Evolutionary conservation across 2,113 vertebrate species (phyloP).

Genomic region (Ia io): DNA sequence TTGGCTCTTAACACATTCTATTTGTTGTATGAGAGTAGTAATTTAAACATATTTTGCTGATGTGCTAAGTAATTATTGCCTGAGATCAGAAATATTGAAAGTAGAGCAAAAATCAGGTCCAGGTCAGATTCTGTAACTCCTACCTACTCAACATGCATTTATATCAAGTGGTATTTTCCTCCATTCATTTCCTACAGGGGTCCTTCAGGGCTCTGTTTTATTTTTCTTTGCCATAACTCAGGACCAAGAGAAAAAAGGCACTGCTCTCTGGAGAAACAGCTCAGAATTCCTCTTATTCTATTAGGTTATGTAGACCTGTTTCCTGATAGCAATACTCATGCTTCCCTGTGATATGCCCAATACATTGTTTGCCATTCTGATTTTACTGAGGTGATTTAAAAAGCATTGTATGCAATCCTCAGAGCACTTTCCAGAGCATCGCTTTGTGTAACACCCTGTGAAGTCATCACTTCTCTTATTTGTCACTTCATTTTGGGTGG

Average conservation of each 20-base stretch:
- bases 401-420: slow-evolving; percentile 39
- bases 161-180: background rate
- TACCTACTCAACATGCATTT: background rate
- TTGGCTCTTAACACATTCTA: background rate
- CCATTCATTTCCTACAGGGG: background rate
- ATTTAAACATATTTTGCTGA: background rate
- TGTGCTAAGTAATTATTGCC: background rate
- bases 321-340: background rate
- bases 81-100: background rate
- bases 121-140: background rate
- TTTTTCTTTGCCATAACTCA: slow-evolving; percentile 56
- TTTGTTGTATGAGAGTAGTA: background rate
- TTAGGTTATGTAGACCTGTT: slow-evolving; percentile 46
- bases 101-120: background rate
- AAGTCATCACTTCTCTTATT: background rate
- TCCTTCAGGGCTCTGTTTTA: slow-evolving; percentile 45
- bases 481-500: slow-evolving; percentile 20
- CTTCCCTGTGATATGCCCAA: background rate
- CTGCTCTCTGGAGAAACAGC: slow-evolving; percentile 46
- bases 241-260: background rate
- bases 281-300: slow-evolving; percentile 48
- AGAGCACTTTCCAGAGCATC: slow-evolving; percentile 16
- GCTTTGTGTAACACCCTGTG: slow-evolving; percentile 6
- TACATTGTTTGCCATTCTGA: slow-evolving; percentile 28
- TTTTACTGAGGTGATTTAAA: slow-evolving; percentile 53